Conservation (phyloP, 1,140 invertebrate genomes). For the Drosophila ironensis region DNA sequence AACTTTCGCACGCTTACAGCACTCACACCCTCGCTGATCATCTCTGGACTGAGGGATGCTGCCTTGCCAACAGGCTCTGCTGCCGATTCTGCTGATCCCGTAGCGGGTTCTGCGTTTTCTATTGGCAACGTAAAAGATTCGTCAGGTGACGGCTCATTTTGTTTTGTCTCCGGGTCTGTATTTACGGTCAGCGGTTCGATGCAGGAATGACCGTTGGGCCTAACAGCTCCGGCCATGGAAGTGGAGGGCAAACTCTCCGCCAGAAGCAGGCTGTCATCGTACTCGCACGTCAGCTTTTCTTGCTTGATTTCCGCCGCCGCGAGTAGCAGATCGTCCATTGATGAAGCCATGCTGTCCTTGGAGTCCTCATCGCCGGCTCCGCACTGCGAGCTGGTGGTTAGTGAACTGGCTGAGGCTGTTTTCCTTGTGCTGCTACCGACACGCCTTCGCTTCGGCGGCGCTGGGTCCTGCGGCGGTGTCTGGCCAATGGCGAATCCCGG, state of each 20-base stretch:
- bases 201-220: conserved; percentile 40
- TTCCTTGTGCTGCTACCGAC: conserved; percentile 52
- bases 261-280: conserved; percentile 42
- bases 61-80: conserved; percentile 49
- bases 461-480: conserved; percentile 20
- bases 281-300: conserved; percentile 59
- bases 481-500: conserved; percentile 34
- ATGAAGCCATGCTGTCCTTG: conserved; percentile 74
- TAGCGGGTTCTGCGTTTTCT: neutral
- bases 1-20: conserved; percentile 78
- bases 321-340: conserved; percentile 68
- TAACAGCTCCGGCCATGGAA: neutral
- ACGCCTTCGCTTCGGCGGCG: conserved; percentile 48
- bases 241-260: conserved; percentile 15
- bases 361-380: conserved; percentile 66
- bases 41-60: conserved; percentile 67
- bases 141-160: conserved; percentile 5
- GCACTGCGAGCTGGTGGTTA: conserved; percentile 44
- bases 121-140: neutral
- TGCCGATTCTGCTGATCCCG: neutral
- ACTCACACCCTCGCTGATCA: conserved; percentile 77
- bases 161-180: conserved; percentile 16
- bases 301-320: conserved; percentile 59
- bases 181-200: conserved; percentile 61
- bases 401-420: conserved; percentile 48